Evolutionary conservation across 2,797 vertebrate species (phyloP), one percentile per base, ranked within the genome.

Genomic region (Babyrousa celebensis): DNA sequence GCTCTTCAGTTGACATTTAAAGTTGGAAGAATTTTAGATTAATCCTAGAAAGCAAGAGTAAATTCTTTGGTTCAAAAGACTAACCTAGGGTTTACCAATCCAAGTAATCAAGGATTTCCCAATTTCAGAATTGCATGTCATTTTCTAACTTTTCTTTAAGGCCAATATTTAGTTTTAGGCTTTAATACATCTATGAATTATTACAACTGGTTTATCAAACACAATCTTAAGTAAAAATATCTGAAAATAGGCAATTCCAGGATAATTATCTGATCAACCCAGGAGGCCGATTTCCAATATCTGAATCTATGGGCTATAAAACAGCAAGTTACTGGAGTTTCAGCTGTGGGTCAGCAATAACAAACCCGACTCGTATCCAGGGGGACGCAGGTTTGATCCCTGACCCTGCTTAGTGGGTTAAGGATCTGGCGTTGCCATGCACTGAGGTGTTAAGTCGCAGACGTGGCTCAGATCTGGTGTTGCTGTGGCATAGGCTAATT

Each of bases 221-320:
- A 93, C 9, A 88, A 62, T 56, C 96, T 80, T 54, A 67, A 94
- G 58, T 32, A 88, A 94, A 95, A 91, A 83, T 29, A 95, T 78
- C 23, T 86, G 29, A 77, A 93, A 86, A 32, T 3, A 43, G 40
- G 85, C 36, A 84, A 25, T 54, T 36, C 62, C 17, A 32, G 94
- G 23, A 0, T 74, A 29, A 43, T 32, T 5, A 40, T 91, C 48
- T 40, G 8, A 86, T 77, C 56, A 95, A 78, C 14, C 16, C 25
- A 77, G 63, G 36, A n/a, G 12, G 58, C 40, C 52, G 16, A 70
- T 70, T 89, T 84, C 48, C n/a, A 48, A 80, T 20, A 77, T 67
- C 0, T 82, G 21, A 63, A 86, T 82, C 54, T 36, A 70, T 8
- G 3, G 15, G 20, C 20, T 85, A 89, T 23, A 48, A 48, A 48